These are phyloP conservation scores for Lutjanus campechanus DNA, from an alignment of 2,797 vertebrate genomes.

Conservation along the genomic window DNA sequence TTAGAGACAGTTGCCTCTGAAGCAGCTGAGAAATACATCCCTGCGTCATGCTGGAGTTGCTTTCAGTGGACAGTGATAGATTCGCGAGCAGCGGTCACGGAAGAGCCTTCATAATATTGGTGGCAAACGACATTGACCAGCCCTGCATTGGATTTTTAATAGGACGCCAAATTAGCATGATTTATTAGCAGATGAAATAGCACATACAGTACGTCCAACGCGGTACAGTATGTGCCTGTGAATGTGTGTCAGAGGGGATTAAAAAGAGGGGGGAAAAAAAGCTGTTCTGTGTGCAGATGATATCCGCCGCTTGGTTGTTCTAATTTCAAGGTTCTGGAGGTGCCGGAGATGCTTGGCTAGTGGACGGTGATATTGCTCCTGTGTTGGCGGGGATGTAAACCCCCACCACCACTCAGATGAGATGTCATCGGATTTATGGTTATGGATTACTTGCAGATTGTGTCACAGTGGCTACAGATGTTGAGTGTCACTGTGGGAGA, in stretches of 20 bases:
- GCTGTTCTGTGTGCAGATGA: slow-evolving; percentile 27
- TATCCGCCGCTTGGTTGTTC: slow-evolving; percentile 47
- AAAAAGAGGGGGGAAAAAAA: not conserved
- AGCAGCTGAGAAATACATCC: slow-evolving; percentile 18
- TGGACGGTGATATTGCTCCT: slow-evolving; percentile 79
- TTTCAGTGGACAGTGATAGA: slow-evolving; percentile 55
- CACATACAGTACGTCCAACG: slow-evolving; percentile 16
- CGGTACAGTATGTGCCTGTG: slow-evolving; percentile 2
- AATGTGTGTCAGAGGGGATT: slow-evolving; percentile 34
- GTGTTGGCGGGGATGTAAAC: slow-evolving; percentile 53
- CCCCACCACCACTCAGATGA: slow-evolving; percentile 31
- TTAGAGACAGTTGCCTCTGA: slow-evolving; percentile 19
- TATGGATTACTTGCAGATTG: slow-evolving; percentile 81
- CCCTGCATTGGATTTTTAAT: slow-evolving; percentile 46
- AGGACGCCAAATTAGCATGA: slow-evolving; percentile 62
- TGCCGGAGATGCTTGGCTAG: slow-evolving; percentile 74
- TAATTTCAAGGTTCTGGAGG: slow-evolving; percentile 79
- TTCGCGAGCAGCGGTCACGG: slow-evolving; percentile 35
- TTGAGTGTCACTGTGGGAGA: slow-evolving; percentile 64
- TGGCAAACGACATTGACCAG: slow-evolving; percentile 26
- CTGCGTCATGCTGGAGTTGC: slow-evolving; percentile 35
- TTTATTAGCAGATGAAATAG: slow-evolving; percentile 42
- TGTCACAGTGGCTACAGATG: slow-evolving; percentile 74
- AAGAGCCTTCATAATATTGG: slow-evolving; percentile 24
- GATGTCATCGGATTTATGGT: slow-evolving; percentile 71